These are phyloP conservation scores for Apotomis betuletana DNA, from an alignment of 2,888 invertebrate genomes.

Conservation along the genomic window DNA sequence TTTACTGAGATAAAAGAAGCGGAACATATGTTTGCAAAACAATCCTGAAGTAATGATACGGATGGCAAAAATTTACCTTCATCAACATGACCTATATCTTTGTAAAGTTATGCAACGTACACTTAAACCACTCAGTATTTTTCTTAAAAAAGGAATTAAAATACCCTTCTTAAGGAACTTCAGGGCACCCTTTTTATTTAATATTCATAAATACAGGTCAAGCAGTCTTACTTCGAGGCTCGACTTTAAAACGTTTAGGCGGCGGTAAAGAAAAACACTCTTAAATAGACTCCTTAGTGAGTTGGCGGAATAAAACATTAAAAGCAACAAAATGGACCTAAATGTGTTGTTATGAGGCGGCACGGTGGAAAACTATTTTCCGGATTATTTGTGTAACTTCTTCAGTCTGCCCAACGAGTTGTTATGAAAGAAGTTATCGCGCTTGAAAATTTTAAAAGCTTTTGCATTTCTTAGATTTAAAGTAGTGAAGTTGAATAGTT, in stretches of 20 bases:
- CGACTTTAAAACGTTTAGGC: conserved; percentile 38
- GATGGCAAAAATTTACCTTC: background rate
- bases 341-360: conserved; percentile 64
- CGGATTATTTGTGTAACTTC: conserved; percentile 66
- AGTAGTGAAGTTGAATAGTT: conserved; percentile 47
- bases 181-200: conserved; percentile 39
- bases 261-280: conserved; percentile 46
- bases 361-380: conserved; percentile 61
- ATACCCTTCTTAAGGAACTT: conserved; percentile 25
- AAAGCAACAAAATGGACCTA: conserved; percentile 56
- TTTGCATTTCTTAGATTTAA: conserved; percentile 56
- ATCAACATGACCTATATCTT: background rate
- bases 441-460: conserved; percentile 64
- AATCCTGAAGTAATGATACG: too few species aligned
- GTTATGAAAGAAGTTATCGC: conserved; percentile 63
- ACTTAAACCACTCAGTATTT: conserved; percentile 8
- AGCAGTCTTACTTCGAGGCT: conserved; percentile 30
- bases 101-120: background rate
- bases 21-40: too few species aligned
- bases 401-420: conserved; percentile 59
- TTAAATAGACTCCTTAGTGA: conserved; percentile 55
- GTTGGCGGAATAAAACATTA: conserved; percentile 48
- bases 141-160: conserved; percentile 22
- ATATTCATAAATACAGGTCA: conserved; percentile 41
- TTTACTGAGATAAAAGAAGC: too few species aligned